Conservation (phyloP, 2,113 vertebrate species). For the Melanerpes aurifrons region DNA sequence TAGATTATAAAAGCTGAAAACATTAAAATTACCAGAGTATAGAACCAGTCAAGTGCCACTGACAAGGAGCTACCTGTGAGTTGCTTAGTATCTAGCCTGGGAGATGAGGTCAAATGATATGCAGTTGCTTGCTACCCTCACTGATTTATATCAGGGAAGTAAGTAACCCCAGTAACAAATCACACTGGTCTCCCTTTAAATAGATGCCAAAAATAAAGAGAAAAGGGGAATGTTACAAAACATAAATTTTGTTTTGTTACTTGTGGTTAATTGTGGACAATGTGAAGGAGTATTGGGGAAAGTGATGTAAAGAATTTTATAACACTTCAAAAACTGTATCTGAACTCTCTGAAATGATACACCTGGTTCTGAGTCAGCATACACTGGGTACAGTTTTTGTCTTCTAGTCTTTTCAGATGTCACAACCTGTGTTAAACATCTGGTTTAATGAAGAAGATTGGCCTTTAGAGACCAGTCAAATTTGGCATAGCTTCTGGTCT, state of each 20-base stretch:
- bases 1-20: constrained; percentile 23
- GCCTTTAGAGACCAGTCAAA: constrained; percentile 41
- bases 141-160: neutral
- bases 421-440: constrained; percentile 54
- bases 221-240: neutral
- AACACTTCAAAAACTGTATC: neutral
- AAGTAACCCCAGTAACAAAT: neutral
- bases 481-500: constrained; percentile 65
- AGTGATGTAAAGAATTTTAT: neutral
- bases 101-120: neutral
- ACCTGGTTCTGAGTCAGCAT: neutral
- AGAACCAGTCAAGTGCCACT: neutral
- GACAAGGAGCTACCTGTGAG: neutral
- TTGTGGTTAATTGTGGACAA: neutral
- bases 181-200: neutral
- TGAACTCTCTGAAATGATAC: neutral
- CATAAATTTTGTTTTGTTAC: neutral
- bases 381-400: neutral
- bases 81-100: neutral
- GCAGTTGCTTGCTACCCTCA: neutral
- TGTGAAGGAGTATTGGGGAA: neutral
- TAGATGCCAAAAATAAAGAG: neutral
- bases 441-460: constrained; percentile 47
- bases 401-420: constrained; percentile 40
- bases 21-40: neutral